phyloP scores from a whole-genome alignment of 2,888 invertebrate species.

The Cantharis rustica region DNA sequence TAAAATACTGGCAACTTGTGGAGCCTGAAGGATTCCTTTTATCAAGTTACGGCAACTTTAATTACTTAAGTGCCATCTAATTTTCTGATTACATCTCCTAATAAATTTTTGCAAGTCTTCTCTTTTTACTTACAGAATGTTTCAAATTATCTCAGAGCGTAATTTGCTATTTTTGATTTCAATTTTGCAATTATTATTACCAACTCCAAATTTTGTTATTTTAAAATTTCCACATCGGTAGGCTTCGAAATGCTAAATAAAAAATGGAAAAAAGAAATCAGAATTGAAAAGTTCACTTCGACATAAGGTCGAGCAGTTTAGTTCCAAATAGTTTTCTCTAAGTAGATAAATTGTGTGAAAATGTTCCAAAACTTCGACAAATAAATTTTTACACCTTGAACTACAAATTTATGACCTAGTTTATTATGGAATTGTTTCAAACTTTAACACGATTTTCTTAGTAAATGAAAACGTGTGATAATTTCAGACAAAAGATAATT shows the following conservation, averaged over 20 bases:
- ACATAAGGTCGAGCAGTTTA: neutral
- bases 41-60: conserved; percentile 25
- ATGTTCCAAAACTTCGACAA: neutral
- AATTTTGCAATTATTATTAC: neutral
- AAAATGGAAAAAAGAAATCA: neutral
- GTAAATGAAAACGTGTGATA: neutral
- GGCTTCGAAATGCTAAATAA: neutral
- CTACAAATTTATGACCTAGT: neutral
- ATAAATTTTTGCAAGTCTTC: conserved; percentile 21
- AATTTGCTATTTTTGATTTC: conserved; percentile 9
- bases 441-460: neutral
- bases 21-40: conserved; percentile 23
- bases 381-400: neutral
- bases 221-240: too few species aligned
- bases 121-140: conserved; percentile 10
- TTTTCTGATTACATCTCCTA: conserved; percentile 27
- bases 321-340: neutral
- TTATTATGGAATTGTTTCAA: neutral
- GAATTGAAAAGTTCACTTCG: neutral
- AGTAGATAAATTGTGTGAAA: neutral
- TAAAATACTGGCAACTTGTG: conserved; percentile 28
- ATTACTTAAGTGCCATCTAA: conserved; percentile 30
- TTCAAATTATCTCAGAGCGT: conserved; percentile 13
- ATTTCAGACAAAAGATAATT: neutral
- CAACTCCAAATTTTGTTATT: neutral